A percentile compares a stretch with the other conserved stretches of the same genome.
phyloP scores from a whole-genome alignment of 2,113 vertebrate species.

The Eretmochelys imbricata region DNA sequence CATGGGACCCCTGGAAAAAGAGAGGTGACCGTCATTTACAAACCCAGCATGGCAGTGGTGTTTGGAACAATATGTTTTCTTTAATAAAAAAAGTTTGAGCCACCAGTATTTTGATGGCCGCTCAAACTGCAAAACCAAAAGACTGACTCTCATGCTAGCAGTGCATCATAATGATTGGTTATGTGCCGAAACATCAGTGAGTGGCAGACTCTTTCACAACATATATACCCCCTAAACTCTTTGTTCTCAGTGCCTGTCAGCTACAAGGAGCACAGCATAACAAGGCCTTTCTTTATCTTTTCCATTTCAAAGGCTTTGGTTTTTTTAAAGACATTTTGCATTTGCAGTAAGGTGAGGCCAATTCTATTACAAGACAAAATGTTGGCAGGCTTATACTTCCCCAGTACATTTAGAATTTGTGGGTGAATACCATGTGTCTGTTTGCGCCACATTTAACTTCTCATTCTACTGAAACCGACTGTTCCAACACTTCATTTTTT shows the following conservation, averaged over 20 bases:
- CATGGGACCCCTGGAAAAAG: not conserved
- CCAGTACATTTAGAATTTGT: conserved; percentile 40
- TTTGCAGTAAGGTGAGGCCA: conserved; percentile 31
- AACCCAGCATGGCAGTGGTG: not conserved
- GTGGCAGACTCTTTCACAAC: not conserved
- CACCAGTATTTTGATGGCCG: not conserved
- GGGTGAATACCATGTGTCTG: conserved; percentile 43
- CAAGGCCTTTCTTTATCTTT: not conserved
- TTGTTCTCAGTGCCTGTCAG: not conserved
- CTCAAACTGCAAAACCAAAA: not conserved
- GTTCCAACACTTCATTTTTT: not conserved
- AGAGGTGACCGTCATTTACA: not conserved
- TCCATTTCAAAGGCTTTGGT: not conserved
- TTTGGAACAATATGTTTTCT: not conserved
- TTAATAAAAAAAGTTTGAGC: not conserved
- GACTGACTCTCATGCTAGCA: not conserved
- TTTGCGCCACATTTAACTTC: conserved; percentile 50
- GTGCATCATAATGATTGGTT: not conserved
- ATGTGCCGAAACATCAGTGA: not conserved
- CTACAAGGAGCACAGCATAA: not conserved
- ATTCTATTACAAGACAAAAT: conserved; percentile 44
- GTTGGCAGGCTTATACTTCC: conserved; percentile 20
- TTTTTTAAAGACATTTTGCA: not conserved
- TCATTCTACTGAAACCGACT: conserved; percentile 34
- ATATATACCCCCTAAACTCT: not conserved